Evolutionary conservation across 2,113 vertebrate species (phyloP).

Genomic region (Agelaius phoeniceus): DNA sequence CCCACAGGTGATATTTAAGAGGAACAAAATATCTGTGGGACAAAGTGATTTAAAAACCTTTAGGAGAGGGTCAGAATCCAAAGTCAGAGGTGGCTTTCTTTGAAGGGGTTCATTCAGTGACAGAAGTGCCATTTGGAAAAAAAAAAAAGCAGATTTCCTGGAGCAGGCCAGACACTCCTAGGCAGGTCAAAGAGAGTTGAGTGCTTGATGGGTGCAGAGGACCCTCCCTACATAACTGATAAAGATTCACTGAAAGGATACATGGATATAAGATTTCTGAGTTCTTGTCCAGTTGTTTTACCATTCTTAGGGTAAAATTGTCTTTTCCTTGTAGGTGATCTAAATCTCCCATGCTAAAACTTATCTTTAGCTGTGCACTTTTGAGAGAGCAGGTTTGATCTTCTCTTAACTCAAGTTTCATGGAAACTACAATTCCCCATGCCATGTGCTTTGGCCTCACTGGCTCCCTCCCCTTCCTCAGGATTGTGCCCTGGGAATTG

Average conservation of each 20-base stretch:
- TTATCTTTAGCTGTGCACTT: background rate
- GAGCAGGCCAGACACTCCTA: background rate
- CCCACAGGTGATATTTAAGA: background rate
- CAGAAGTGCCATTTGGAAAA: background rate
- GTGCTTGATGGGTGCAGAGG: background rate
- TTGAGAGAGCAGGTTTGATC: background rate
- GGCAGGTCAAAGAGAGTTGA: background rate
- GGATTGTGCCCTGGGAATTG: background rate
- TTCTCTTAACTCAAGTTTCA: background rate
- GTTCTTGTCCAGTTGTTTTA: background rate
- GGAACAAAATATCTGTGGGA: background rate
- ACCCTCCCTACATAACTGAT: background rate
- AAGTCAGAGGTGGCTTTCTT: background rate
- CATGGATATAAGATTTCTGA: background rate
- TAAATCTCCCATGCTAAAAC: background rate
- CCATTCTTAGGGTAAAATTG: background rate
- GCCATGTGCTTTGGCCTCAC: background rate
- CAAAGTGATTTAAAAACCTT: background rate
- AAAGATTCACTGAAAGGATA: background rate
- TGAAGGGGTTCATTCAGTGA: background rate
- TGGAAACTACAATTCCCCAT: rapidly evolving
- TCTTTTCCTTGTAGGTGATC: background rate
- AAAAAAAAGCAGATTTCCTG: background rate
- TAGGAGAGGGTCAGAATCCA: background rate
- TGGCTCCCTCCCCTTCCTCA: background rate